Conservation (phyloP, 1,140 invertebrate species). For the Diachasma alloeum region DNA sequence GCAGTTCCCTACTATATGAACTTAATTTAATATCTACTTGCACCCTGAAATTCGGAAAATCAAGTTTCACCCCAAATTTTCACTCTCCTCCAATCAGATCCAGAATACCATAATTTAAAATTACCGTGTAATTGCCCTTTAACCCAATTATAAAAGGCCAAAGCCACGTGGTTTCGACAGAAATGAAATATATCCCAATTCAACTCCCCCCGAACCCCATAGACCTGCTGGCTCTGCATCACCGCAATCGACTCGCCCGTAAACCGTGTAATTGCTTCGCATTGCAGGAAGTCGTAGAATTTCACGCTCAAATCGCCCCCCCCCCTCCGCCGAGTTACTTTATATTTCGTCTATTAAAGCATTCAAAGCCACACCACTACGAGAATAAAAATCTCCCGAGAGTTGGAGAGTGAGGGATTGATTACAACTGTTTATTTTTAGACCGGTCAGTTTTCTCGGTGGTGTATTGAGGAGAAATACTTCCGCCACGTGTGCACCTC, state of each 20-base stretch:
- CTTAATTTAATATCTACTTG: too few relatives aligned
- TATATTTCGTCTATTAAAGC: not conserved
- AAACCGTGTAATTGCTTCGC: not conserved
- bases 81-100: too few relatives aligned
- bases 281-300: not conserved
- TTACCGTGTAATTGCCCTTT: too few relatives aligned
- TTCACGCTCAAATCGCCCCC: not conserved
- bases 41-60: too few relatives aligned
- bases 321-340: not conserved
- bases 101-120: too few relatives aligned
- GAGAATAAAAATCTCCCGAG: not conserved
- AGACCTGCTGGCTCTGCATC: not conserved
- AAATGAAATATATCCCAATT: not conserved
- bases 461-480: too few relatives aligned
- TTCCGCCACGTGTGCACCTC: too few relatives aligned
- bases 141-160: not conserved
- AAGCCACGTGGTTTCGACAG: not conserved
- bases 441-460: not conserved
- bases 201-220: not conserved
- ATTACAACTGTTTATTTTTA: not conserved
- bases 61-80: too few relatives aligned
- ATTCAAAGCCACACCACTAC: not conserved
- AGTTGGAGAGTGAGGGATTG: not conserved
- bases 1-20: too few relatives aligned
- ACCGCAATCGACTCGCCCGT: not conserved